Percentiles rank a stretch among this genome's conserved stretches.
phyloP scores from a whole-genome alignment of 2,888 invertebrate genomes.

The Apodemia duryi region DNA sequence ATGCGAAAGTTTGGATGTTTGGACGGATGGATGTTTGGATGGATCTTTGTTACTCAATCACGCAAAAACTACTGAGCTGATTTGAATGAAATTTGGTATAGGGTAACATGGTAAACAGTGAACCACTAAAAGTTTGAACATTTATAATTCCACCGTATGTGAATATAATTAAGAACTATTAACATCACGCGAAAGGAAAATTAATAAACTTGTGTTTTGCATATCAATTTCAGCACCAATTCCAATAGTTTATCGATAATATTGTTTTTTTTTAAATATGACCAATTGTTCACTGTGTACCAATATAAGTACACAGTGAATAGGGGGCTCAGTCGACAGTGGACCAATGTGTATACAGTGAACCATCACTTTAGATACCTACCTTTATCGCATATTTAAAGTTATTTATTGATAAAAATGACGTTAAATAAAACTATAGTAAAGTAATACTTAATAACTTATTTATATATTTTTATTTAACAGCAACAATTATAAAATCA shows the following conservation, averaged over 20 bases:
- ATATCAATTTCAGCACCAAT: background rate
- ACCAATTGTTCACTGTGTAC: conserved; percentile 1
- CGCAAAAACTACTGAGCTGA: no score
- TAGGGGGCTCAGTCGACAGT: background rate
- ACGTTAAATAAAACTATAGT: no score
- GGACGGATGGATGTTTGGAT: no score
- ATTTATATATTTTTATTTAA: no score
- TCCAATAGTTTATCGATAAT: background rate
- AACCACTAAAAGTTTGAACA: conserved; percentile 4
- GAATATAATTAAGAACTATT: background rate
- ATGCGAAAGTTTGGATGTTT: no score
- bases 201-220: background rate
- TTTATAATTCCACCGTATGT: background rate
- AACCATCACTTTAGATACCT: background rate
- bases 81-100: no score
- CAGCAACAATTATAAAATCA: no score
- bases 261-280: background rate
- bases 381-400: no score
- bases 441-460: no score
- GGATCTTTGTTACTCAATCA: no score
- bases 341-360: background rate
- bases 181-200: background rate
- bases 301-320: background rate
- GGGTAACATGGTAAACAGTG: background rate
- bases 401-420: no score